Evolutionary conservation across 2,888 invertebrate species (phyloP).

Genomic region (Tupiocoris notatus): DNA sequence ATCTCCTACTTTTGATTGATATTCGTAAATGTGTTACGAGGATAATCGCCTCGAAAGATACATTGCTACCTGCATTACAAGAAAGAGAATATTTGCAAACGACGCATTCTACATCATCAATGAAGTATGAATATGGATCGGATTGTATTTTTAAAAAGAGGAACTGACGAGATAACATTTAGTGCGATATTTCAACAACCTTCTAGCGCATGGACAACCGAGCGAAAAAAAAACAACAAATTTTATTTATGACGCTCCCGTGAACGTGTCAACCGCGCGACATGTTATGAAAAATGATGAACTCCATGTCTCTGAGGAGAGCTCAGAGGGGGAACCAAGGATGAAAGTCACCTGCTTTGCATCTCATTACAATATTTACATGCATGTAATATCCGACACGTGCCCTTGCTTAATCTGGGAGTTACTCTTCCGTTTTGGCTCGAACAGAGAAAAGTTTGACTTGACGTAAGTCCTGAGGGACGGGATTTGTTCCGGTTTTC

Average conservation of each 20-base stretch:
- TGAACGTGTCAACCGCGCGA: constrained; percentile 35
- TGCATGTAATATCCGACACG: constrained; percentile 41
- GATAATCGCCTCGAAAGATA: too few relatives aligned
- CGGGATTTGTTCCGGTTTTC: constrained; percentile 23
- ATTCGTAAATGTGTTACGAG: too few relatives aligned
- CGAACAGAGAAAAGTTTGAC: constrained; percentile 14
- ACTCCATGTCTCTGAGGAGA: not conserved
- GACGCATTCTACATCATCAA: too few relatives aligned
- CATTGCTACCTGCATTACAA: too few relatives aligned
- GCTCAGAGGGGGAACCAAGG: constrained; percentile 1
- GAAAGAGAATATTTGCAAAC: too few relatives aligned
- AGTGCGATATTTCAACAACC: too few relatives aligned
- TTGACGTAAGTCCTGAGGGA: constrained; percentile 5
- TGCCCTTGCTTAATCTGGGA: constrained; percentile 36
- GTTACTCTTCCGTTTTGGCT: constrained; percentile 28
- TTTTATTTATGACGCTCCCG: constrained; percentile 18
- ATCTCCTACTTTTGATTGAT: too few relatives aligned
- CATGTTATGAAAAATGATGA: constrained; percentile 39
- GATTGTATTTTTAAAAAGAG: too few relatives aligned
- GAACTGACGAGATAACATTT: too few relatives aligned
- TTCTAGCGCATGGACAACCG: too few relatives aligned
- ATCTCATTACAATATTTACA: constrained; percentile 40
- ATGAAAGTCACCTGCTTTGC: constrained; percentile 36
- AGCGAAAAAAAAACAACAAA: not conserved
- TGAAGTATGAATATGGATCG: too few relatives aligned